Conservation (phyloP, 2,888 invertebrate species). For the Caenorhabditis uteleia region DNA sequence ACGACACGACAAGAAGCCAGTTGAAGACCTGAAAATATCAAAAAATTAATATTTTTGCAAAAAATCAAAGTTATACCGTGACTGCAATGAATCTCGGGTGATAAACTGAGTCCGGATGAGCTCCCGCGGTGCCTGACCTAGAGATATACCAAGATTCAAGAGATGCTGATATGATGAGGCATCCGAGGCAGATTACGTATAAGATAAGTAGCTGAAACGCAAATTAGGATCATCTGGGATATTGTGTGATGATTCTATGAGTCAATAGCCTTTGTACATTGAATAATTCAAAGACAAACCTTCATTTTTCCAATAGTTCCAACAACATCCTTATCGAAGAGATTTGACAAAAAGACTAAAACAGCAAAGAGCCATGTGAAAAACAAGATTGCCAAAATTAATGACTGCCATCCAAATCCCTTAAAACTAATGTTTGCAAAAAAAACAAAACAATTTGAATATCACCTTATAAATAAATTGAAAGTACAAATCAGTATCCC, state of each 20-base stretch:
- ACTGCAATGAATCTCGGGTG: slow-evolving; percentile 50
- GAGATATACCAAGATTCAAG: slow-evolving; percentile 50
- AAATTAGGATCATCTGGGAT: too few relatives aligned
- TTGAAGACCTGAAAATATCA: slow-evolving; percentile 51
- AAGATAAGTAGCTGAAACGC: slow-evolving; percentile 47
- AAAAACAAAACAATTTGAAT: background rate
- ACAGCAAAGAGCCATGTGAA: slow-evolving; percentile 53
- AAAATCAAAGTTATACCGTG: slow-evolving; percentile 24
- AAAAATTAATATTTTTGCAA: background rate
- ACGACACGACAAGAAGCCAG: slow-evolving; percentile 54
- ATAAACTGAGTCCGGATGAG: slow-evolving; percentile 35
- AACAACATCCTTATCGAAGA: slow-evolving; percentile 51
- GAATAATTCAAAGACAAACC: slow-evolving; percentile 24
- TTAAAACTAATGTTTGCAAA: slow-evolving; percentile 11
- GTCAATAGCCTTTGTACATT: too few relatives aligned
- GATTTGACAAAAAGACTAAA: slow-evolving; percentile 42
- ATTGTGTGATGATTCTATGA: too few relatives aligned
- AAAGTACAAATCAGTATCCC: slow-evolving; percentile 48
- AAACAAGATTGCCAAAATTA: slow-evolving; percentile 49
- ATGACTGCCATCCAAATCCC: slow-evolving; percentile 53
- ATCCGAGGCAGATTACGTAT: slow-evolving; percentile 40
- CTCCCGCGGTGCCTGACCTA: slow-evolving; percentile 17
- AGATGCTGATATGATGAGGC: slow-evolving; percentile 46
- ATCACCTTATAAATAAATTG: slow-evolving; percentile 51
- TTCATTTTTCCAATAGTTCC: slow-evolving; percentile 51